phyloP scores from a whole-genome alignment of 2,888 invertebrate genomes.

The Tetrapedia diversipes region DNA sequence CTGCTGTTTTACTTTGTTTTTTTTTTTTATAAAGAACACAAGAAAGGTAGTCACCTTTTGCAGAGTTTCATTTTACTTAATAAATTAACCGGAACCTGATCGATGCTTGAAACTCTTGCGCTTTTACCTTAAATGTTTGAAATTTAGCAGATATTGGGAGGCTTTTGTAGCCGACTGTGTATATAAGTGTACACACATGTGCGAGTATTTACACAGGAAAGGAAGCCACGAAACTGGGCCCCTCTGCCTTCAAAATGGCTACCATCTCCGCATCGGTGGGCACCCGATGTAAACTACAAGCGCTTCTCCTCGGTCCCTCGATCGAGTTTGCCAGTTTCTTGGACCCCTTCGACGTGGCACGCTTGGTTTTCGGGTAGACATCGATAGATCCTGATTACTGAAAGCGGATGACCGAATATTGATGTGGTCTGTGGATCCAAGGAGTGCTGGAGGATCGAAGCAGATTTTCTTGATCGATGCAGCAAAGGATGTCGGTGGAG shows the following conservation, averaged over 20 bases:
- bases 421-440: neutral
- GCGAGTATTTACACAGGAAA: neutral
- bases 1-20: no score
- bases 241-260: conserved; percentile 62
- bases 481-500: neutral
- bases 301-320: conserved; percentile 7
- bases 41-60: no score
- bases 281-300: conserved; percentile 53
- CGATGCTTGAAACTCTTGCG: no score
- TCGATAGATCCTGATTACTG: neutral
- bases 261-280: conserved; percentile 63
- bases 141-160: no score
- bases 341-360: conserved; percentile 4
- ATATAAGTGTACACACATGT: neutral
- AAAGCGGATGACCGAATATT: conserved; percentile 1
- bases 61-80: no score
- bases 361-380: neutral
- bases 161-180: no score
- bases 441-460: neutral
- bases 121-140: no score
- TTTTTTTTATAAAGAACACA: no score
- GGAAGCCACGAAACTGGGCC: conserved; percentile 66
- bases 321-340: conserved; percentile 13
- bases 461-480: neutral
- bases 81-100: no score